Conservation (phyloP, 2,888 invertebrate species). For the Drosophila prostipennis region DNA sequence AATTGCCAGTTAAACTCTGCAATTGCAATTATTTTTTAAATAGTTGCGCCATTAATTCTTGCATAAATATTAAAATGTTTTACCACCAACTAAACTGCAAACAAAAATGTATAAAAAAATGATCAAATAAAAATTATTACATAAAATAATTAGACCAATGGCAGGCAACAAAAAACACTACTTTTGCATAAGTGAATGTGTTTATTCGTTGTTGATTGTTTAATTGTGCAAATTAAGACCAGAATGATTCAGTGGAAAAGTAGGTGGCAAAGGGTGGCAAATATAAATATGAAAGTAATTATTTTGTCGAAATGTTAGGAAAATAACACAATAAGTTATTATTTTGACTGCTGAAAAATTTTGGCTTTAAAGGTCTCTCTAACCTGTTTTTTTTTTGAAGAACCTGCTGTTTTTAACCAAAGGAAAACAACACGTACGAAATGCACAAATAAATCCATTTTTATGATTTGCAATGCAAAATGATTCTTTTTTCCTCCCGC, state of each 20-base stretch:
- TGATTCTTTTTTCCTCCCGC: slow-evolving; percentile 12
- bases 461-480: slow-evolving; percentile 52
- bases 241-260: slow-evolving; percentile 36
- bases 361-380: not conserved
- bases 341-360: not conserved
- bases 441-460: slow-evolving; percentile 49
- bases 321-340: not conserved
- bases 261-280: not conserved
- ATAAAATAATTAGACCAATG: slow-evolving; percentile 39
- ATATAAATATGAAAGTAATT: slow-evolving; percentile 16
- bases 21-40: slow-evolving; percentile 7
- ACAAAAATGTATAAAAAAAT: slow-evolving; percentile 11
- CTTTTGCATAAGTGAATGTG: slow-evolving; percentile 24
- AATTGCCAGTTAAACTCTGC: no score
- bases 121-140: slow-evolving; percentile 38
- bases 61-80: slow-evolving; percentile 37
- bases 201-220: slow-evolving; percentile 36
- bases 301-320: not conserved
- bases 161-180: slow-evolving; percentile 2
- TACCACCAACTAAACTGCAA: slow-evolving; percentile 19
- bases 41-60: no score
- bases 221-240: slow-evolving; percentile 42
- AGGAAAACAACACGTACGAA: slow-evolving; percentile 27
- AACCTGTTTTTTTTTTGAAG: not conserved
- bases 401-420: not conserved